Evolutionary conservation across 2,888 invertebrate genomes (phyloP).

Genomic region (Salticus scenicus): DNA sequence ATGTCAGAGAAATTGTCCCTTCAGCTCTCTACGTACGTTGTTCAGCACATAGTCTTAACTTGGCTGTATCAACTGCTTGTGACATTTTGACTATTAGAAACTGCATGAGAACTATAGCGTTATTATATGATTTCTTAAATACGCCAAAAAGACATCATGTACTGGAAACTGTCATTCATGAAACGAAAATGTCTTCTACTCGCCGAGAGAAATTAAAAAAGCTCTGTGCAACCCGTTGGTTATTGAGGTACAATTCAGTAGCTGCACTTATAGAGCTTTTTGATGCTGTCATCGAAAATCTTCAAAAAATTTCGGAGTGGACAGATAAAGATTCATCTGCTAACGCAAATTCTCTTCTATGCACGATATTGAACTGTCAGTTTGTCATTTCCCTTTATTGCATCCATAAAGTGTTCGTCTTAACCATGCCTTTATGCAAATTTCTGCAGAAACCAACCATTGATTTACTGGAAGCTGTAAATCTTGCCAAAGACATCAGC

Average conservation of each 20-base stretch:
- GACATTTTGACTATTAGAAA: conserved; percentile 1
- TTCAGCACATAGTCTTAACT: neutral
- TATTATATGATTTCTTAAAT: neutral
- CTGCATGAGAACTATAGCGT: neutral
- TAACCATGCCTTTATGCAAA: neutral
- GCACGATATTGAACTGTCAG: too few relatives aligned
- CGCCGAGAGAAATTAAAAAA: neutral
- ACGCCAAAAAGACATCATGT: conserved; percentile 1
- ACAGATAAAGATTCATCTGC: too few relatives aligned
- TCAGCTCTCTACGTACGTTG: neutral
- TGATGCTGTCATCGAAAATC: neutral
- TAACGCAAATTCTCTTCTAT: too few relatives aligned
- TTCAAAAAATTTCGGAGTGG: neutral
- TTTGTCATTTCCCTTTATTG: too few relatives aligned
- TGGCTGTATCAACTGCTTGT: conserved; percentile 15
- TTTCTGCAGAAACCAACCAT: neutral
- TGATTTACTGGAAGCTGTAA: neutral
- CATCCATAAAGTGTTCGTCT: too few relatives aligned
- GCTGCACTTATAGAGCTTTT: neutral
- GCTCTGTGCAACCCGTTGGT: conserved; percentile 13
- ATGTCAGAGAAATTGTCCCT: neutral
- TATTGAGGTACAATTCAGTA: neutral
- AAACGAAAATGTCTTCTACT: neutral
- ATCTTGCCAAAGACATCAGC: neutral
- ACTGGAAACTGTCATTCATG: neutral